Percentiles rank a stretch among this genome's conserved stretches.
These are phyloP conservation scores for Dendrocopos noguchii DNA, from an alignment of 2,113 vertebrate genomes.

Conservation along the genomic window DNA sequence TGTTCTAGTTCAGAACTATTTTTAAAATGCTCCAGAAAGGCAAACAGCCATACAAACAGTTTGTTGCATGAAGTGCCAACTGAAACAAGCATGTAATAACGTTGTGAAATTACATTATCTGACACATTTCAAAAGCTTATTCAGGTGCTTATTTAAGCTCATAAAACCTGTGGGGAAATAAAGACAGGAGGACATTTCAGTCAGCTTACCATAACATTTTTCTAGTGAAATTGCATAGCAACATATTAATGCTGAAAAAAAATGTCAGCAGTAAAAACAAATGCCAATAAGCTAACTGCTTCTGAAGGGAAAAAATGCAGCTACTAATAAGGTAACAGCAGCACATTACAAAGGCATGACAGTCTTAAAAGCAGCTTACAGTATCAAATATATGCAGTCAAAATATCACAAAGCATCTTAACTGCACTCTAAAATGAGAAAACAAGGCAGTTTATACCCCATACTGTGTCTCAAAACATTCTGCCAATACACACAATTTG, in stretches of 20 bases:
- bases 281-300: conserved; percentile 58
- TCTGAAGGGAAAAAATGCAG: conserved; percentile 37
- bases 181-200: conserved; percentile 66
- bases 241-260: conserved; percentile 59
- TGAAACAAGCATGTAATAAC: conserved; percentile 65
- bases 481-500: conserved; percentile 43
- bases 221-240: conserved; percentile 57
- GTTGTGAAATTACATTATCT: conserved; percentile 67
- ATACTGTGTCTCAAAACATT: background rate
- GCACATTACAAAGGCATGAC: conserved; percentile 39
- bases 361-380: conserved; percentile 51
- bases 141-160: conserved; percentile 74
- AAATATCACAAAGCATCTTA: conserved; percentile 43
- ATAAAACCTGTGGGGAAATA: conserved; percentile 56
- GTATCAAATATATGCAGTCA: conserved; percentile 12
- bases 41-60: conserved; percentile 43
- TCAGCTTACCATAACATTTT: conserved; percentile 70
- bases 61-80: conserved; percentile 56
- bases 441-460: conserved; percentile 13
- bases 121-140: conserved; percentile 70
- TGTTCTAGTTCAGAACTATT: conserved; percentile 4
- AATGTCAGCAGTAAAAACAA: conserved; percentile 62
- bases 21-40: conserved; percentile 53
- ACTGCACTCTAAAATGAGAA: conserved; percentile 28
- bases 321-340: conserved; percentile 50